Evolutionary conservation across 2,888 invertebrate genomes (phyloP), one percentile per base, ranked within the genome.

Genomic region (Falcaria lacertinaria): DNA sequence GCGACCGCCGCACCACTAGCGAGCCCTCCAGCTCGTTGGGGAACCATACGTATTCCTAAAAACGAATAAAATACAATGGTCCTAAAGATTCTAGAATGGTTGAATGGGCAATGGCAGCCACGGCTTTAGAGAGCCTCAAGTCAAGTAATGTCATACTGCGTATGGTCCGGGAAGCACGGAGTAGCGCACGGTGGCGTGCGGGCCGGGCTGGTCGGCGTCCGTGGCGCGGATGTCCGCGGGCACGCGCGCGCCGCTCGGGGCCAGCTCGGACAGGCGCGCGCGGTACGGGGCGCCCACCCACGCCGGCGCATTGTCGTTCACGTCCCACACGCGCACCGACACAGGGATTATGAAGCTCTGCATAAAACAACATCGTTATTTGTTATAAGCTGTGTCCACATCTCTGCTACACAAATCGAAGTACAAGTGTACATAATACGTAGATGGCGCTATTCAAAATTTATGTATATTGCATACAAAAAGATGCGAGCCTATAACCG

Each of bases 171-270:
- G 92, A 49, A 95, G 89, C 47, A 97, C 93, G 35, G 93, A 91
- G 80, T 97, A 97, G 70, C 94, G 94, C 25, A 97, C 93, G 4
- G 95, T 96, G 32, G 96, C 95, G 80, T 94, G 96, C 5, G 96
- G 95, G 4, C 97, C 97, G 37, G 94, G 94, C 80, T 97, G 96
- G 89, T 97, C 97, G 28, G 92, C 93, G 83, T 97, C 97, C 11
- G 92, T 74, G 2, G 97, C 97, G 45, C 94, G 90, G 19, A 96
- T 94, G 2, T 94, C 93, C 68, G 94, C 93, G 68, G 93, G 94
- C 41, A 97, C 94, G 54, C 96, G 84, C 16, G 93, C 90, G 6
- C 94, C 94, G 4, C 88, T 89, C 4, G 92, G 92, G 17, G 93
- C 93, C 62, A 96, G 95, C 91, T 97, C 97, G 0, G 96, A 96